A percentile compares a stretch with the other conserved stretches of the same genome.
These are phyloP conservation scores for Centropus unirufus DNA, from an alignment of 2,113 vertebrate species.

Conservation along the genomic window DNA sequence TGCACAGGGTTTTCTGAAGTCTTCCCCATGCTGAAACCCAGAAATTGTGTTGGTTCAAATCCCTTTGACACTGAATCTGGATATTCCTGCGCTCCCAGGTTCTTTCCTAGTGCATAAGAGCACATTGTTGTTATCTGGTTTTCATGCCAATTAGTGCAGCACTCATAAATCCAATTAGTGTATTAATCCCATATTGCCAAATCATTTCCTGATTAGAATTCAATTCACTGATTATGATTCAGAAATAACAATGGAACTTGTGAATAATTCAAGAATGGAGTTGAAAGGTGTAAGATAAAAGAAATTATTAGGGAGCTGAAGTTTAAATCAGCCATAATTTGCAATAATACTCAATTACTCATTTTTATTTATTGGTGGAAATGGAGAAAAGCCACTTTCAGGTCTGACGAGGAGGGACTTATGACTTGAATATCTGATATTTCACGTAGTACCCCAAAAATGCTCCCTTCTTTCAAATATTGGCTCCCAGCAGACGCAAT, in stretches of 20 bases:
- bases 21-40: neutral
- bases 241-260: conserved; percentile 13
- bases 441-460: neutral
- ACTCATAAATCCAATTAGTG: neutral
- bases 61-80: neutral
- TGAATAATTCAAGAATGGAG: neutral
- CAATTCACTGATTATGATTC: neutral
- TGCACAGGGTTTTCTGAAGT: neutral
- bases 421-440: neutral
- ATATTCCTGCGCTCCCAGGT: neutral
- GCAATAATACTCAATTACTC: neutral
- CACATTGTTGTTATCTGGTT: neutral
- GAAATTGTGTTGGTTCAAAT: neutral
- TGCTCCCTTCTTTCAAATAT: accelerated
- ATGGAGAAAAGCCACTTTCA: neutral
- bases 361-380: neutral
- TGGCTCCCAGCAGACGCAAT: neutral
- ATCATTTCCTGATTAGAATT: conserved; percentile 39
- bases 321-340: neutral
- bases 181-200: conserved; percentile 9
- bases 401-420: neutral
- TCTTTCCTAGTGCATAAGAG: neutral
- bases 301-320: neutral
- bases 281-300: neutral
- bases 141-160: neutral